phyloP scores from a whole-genome alignment of 2,888 invertebrate species.

The Andrena marginata region DNA sequence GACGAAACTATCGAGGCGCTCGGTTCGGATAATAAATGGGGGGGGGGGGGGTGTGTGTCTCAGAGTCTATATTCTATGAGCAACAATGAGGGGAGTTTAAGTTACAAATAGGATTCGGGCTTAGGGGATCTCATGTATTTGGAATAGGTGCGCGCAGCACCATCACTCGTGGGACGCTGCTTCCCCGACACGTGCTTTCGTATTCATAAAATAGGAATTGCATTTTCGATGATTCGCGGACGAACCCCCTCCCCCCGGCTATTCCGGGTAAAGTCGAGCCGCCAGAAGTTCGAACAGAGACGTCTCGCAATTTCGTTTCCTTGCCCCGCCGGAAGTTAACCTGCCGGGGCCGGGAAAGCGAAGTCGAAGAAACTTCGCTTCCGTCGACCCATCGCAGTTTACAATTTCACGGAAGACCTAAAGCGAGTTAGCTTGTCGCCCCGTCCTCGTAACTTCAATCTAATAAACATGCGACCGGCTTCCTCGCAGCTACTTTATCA shows the following conservation, averaged over 20 bases:
- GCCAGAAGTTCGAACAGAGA: conserved; percentile 51
- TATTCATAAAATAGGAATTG: conserved; percentile 28
- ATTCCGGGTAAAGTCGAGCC: conserved; percentile 39
- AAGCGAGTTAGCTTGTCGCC: conserved; percentile 66
- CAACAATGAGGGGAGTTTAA: not conserved
- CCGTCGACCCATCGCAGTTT: conserved; percentile 64
- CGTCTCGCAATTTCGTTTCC: conserved; percentile 56
- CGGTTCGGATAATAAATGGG: too few species aligned
- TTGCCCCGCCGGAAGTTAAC: conserved; percentile 55
- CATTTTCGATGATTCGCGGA: conserved; percentile 39
- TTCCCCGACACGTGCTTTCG: not conserved
- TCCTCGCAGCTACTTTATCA: conserved; percentile 44
- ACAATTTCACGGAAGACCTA: conserved; percentile 73
- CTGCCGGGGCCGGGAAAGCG: conserved; percentile 53
- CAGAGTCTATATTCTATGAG: too few species aligned
- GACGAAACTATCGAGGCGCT: too few species aligned
- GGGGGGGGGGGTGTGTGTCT: too few species aligned
- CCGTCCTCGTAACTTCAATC: conserved; percentile 69
- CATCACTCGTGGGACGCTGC: not conserved
- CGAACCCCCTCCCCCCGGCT: conserved; percentile 3
- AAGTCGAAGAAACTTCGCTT: conserved; percentile 66
- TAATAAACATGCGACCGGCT: conserved; percentile 71
- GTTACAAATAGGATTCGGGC: not conserved
- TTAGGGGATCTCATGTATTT: not conserved
- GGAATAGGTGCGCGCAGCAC: too few species aligned